These are phyloP conservation scores for Callyntrura sp. DNA, from an alignment of 2,888 invertebrate genomes.

Conservation along the genomic window DNA sequence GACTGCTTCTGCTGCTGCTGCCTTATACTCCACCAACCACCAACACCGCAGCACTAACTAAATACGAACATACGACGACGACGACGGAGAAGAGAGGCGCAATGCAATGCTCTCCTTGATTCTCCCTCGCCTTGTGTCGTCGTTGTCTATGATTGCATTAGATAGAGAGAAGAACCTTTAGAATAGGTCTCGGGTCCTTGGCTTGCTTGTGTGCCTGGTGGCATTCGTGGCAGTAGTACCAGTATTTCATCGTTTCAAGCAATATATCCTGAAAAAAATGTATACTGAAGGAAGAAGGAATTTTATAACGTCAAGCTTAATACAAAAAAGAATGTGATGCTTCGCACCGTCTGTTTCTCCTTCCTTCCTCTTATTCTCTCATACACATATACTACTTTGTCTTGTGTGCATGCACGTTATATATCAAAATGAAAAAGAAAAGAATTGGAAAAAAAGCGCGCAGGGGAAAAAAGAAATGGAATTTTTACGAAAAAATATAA, in stretches of 20 bases:
- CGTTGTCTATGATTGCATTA: constrained; percentile 36
- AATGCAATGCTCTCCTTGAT: constrained; percentile 11
- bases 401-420: constrained; percentile 67
- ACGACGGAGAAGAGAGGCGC: constrained; percentile 16
- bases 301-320: constrained; percentile 40
- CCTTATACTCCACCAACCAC: constrained; percentile 65
- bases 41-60: constrained; percentile 56
- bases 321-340: constrained; percentile 64
- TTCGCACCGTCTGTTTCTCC: constrained; percentile 75
- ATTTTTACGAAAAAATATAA: constrained; percentile 61
- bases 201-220: neutral
- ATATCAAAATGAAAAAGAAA: constrained; percentile 46
- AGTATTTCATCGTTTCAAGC: constrained; percentile 30
- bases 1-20: constrained; percentile 72
- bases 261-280: constrained; percentile 27
- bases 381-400: no score
- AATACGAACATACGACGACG: neutral
- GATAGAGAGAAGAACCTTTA: constrained; percentile 27
- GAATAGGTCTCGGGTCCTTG: constrained; percentile 32
- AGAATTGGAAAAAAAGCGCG: constrained; percentile 64
- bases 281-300: neutral
- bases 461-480: constrained; percentile 70
- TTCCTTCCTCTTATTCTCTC: constrained; percentile 58
- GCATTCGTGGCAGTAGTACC: neutral
- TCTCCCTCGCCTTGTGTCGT: constrained; percentile 17